Evolutionary conservation across 2,888 invertebrate genomes (phyloP), one percentile per base, ranked within the genome.

Genomic region (Seladonia tumulorum): DNA sequence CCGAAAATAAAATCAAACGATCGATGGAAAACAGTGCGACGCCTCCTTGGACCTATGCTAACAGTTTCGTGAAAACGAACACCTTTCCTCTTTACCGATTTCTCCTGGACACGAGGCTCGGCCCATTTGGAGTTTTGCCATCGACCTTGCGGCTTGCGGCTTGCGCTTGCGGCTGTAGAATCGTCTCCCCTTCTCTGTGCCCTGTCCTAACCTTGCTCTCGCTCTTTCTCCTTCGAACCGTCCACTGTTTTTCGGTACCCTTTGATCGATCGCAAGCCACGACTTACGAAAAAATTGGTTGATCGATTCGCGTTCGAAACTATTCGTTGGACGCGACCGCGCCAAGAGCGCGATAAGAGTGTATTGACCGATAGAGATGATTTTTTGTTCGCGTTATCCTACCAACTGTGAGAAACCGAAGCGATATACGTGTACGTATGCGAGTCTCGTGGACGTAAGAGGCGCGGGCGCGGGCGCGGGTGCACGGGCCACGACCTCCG

Each of bases 341-440:
- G 90, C 87, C 89, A 89, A 90, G 87, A 45, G 25, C 49, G 45
- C 72, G 90, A 90, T 90, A 90, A 90, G 89, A 86, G 86, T 90
- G 87, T 90, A 89, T 90, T 90, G 90, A 90, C 89, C 78, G 85
- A 90, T 89, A 83, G 77, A 84, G 86, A 79, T 79, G 83, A 87
- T 85, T 78, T 73, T 76, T 90, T 82, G 76, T 71, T 5, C 1
- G 70, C 42, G 35, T 68, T 70, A 72, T 76, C 72, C 68, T 49
- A 39, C 70, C 47, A 42, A 57, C 78, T 68, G 68, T n/a, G 71
- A 10, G 77, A 78, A 57, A 45, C 63, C 47, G 72, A 18, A 39
- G 2, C 68, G 35, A 63, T 2, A 29, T 16, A 14, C 14, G 22
- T 4, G 35, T n/a, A 18, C 10, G 53, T 53, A 53, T n/a, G 53